Evolutionary conservation across 92 coral and sea anemone species (phyloP), one percentile per base, ranked within the genome.

Genomic region (Isaurus tuberculatus): DNA sequence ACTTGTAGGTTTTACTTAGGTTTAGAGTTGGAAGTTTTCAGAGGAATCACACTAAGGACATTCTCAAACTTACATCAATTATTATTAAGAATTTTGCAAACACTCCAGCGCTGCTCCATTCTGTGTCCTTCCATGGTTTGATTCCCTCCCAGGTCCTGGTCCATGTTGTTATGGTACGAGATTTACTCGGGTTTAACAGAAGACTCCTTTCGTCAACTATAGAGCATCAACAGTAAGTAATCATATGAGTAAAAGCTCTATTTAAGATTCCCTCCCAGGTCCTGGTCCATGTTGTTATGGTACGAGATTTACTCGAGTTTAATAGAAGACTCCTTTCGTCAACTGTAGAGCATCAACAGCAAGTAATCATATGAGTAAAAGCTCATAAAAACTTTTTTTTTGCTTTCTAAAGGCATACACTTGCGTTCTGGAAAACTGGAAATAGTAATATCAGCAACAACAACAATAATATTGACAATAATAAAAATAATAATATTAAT

Each of bases 251-350:
- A n/a, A n/a, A n/a, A n/a, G n/a, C n/a, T n/a, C n/a, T n/a, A n/a
- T n/a, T n/a, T n/a, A n/a, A n/a, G 46, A 93, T 49, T 22, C 89
- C 98, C 31, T 71, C 49, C 49, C 88, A 70, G 22, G 91, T 73
- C 84, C 87, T 91, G 51, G 48, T 74, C 89, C 72, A 90, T 43
- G 44, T 70, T 60, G 60, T 80, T 43, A 20, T 82, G 33, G 44
- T 1, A 10, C 34, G 74, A 63, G 28, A 26, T 34, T 44, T 83
- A 40, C 22, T 68, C 5, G 40, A 80, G 75, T 55, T 60, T 55
- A 91, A 75, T 15, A 94, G 79, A 22, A 91, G 94, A 0, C 84
- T 63, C 19, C 63, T 70, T 29, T 90, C 94, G 19, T 85, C 94
- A 13, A 3, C 65, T 82, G 53, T 1, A 15, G 49, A 69, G 67